These are phyloP conservation scores for Aphrophora alni DNA, from an alignment of 2,888 invertebrate genomes.

Conservation along the genomic window DNA sequence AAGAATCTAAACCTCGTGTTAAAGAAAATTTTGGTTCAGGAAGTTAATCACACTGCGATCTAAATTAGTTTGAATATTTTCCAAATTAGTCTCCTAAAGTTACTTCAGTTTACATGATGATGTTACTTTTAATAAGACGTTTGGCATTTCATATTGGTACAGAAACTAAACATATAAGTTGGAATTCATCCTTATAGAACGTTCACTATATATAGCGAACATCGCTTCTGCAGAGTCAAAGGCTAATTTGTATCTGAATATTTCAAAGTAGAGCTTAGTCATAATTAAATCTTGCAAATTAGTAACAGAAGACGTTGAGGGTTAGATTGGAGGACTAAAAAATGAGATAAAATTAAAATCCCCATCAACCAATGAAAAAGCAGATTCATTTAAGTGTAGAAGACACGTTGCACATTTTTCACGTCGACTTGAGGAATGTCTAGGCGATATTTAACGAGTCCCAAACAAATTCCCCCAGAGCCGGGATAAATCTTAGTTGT, in stretches of 20 bases:
- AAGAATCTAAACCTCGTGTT: too few relatives aligned
- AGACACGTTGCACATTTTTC: conserved; percentile 13
- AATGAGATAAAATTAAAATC: conserved; percentile 11
- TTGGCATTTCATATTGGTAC: too few relatives aligned
- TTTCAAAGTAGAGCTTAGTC: not conserved
- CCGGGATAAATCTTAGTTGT: conserved; percentile 8
- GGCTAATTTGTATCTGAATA: not conserved
- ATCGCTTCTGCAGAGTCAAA: not conserved
- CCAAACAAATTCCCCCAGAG: conserved; percentile 14
- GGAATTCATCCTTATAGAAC: too few relatives aligned
- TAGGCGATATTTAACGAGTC: conserved; percentile 2
- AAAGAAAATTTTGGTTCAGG: too few relatives aligned
- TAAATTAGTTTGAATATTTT: too few relatives aligned
- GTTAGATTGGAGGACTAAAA: not conserved
- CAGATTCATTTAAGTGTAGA: conserved; percentile 7
- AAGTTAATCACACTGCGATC: too few relatives aligned
- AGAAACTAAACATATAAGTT: too few relatives aligned
- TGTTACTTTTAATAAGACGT: too few relatives aligned
- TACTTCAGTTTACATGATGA: too few relatives aligned
- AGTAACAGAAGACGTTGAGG: not conserved
- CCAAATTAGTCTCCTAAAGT: too few relatives aligned
- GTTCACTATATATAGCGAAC: too few relatives aligned
- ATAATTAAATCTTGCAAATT: not conserved
- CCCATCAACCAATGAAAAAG: conserved; percentile 16
- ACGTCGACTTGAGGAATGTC: conserved; percentile 16